Evolutionary conservation across 2,113 vertebrate species (phyloP).

Genomic region (Antennarius striatus): DNA sequence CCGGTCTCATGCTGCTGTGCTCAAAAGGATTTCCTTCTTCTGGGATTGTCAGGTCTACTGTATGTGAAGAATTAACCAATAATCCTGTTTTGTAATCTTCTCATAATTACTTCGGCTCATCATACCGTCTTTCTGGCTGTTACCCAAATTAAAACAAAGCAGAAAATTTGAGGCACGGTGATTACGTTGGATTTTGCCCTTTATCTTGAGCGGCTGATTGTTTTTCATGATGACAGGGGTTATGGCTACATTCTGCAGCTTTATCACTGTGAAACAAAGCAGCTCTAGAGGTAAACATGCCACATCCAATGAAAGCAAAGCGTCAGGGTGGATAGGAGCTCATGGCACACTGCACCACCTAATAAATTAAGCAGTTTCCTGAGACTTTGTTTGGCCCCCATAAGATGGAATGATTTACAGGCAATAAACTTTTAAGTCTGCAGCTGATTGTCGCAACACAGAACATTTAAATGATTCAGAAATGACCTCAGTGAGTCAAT

Average conservation of each 20-base stretch:
- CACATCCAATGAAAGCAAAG: slow-evolving; percentile 60
- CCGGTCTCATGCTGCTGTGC: slow-evolving; percentile 16
- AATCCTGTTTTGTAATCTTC: slow-evolving; percentile 58
- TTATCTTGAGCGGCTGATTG: slow-evolving; percentile 61
- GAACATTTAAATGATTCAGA: background rate
- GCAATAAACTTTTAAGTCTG: slow-evolving; percentile 8
- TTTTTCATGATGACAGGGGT: slow-evolving; percentile 35
- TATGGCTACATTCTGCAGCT: slow-evolving; percentile 51
- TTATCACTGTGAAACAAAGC: slow-evolving; percentile 59
- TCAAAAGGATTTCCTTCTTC: slow-evolving; percentile 24
- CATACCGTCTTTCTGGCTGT: slow-evolving; percentile 44
- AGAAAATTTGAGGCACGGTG: slow-evolving; percentile 52
- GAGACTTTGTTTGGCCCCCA: no score
- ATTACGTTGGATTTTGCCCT: slow-evolving; percentile 55
- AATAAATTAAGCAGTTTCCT: background rate
- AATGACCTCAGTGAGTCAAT: slow-evolving; percentile 8
- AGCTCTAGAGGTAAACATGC: slow-evolving; percentile 22
- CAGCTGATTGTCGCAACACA: slow-evolving; percentile 13
- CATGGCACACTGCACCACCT: slow-evolving; percentile 30
- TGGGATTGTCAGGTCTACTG: slow-evolving; percentile 21
- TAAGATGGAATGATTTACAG: slow-evolving; percentile 11
- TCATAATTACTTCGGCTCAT: slow-evolving; percentile 54
- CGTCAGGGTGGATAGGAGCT: slow-evolving; percentile 49
- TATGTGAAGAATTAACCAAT: slow-evolving; percentile 49
- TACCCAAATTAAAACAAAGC: slow-evolving; percentile 55